Evolutionary conservation across 2,888 invertebrate genomes (phyloP).

Genomic region (Elaeidobius kamerunicus): DNA sequence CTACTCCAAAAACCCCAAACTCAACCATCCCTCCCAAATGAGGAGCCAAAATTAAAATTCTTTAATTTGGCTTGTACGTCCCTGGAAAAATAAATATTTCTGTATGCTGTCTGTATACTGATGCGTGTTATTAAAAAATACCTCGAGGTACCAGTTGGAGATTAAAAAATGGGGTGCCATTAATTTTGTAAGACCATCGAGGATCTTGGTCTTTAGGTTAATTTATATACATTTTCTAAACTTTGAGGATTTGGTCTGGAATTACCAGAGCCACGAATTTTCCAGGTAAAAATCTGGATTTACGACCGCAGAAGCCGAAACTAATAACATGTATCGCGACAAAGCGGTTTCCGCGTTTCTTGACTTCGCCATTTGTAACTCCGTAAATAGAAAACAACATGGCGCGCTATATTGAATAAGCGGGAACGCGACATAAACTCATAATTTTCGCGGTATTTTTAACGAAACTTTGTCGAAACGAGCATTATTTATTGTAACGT

Average conservation of each 20-base stretch:
- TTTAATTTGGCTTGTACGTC: background rate
- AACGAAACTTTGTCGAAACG: conserved; percentile 13
- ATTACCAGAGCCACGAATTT: no score
- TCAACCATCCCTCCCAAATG: no score
- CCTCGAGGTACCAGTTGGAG: conserved; percentile 16
- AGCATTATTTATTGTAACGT: background rate
- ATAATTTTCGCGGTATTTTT: conserved; percentile 25
- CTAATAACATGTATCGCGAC: conserved; percentile 6
- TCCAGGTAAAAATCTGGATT: no score
- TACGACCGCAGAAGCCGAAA: background rate
- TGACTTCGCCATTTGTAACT: conserved; percentile 9
- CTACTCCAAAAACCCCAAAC: no score
- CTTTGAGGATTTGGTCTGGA: no score
- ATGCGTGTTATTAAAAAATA: conserved; percentile 24
- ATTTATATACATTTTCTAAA: no score
- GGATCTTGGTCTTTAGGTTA: no score
- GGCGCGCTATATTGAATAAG: conserved; percentile 14
- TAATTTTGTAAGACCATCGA: no score
- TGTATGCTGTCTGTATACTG: no score
- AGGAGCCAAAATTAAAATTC: no score
- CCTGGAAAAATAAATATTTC: conserved; percentile 24
- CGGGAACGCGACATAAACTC: conserved; percentile 12
- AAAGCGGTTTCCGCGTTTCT: conserved; percentile 7
- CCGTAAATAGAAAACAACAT: conserved; percentile 19
- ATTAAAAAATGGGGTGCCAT: conserved; percentile 17